Evolutionary conservation across 2,797 vertebrate genomes (phyloP).

Genomic region (Aphelocoma californica): DNA sequence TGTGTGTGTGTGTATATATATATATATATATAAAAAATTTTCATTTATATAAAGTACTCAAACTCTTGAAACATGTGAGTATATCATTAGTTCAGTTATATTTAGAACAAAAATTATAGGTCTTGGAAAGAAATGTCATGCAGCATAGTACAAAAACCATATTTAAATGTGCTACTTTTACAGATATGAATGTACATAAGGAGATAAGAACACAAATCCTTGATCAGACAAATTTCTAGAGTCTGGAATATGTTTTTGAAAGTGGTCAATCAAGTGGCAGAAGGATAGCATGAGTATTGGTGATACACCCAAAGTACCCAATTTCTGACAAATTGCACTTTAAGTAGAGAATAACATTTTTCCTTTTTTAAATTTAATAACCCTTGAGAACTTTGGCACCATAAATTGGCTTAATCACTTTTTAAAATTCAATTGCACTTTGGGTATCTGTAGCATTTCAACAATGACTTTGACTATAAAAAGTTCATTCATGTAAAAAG

Average conservation of each 20-base stretch:
- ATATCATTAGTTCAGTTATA: background rate
- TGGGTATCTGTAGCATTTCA: background rate
- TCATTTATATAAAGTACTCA: background rate
- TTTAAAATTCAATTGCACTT: background rate
- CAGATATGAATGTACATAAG: background rate
- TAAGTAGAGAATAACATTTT: background rate
- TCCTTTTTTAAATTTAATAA: background rate
- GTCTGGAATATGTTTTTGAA: background rate
- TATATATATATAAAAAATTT: background rate
- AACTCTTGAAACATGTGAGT: background rate
- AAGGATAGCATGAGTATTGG: background rate
- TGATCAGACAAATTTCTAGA: background rate
- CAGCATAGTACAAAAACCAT: background rate
- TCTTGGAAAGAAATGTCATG: background rate
- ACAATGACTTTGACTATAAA: background rate
- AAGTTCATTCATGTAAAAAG: background rate
- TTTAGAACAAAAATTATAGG: background rate
- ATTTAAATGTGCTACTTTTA: background rate
- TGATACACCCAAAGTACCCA: background rate
- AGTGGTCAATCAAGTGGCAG: background rate
- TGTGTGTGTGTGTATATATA: fast-evolving
- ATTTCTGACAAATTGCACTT: background rate
- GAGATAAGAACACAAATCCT: background rate
- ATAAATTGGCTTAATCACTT: background rate
- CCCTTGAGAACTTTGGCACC: background rate